Evolutionary conservation across 2,888 invertebrate species (phyloP).

Genomic region (Phorcus lineatus): DNA sequence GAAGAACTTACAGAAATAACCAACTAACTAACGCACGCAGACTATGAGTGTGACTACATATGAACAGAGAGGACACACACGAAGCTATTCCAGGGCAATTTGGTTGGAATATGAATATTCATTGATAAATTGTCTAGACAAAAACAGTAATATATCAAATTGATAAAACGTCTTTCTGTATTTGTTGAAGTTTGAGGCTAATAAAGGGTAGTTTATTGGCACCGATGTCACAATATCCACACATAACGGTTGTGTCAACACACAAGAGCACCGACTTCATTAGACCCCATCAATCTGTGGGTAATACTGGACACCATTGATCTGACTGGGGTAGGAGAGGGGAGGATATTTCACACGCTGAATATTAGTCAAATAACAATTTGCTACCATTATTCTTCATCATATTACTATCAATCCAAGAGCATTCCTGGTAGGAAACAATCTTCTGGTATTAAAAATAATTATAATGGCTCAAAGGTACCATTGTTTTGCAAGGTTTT

Average conservation of each 20-base stretch:
- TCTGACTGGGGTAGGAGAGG: background rate
- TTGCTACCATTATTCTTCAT: too few species aligned
- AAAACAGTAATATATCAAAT: conserved; percentile 14
- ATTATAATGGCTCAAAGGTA: too few species aligned
- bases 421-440: too few species aligned
- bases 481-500: too few species aligned
- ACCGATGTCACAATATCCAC: conserved; percentile 4
- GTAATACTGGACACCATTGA: background rate
- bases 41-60: too few species aligned
- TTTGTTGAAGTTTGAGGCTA: background rate
- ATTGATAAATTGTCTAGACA: background rate
- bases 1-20: too few species aligned
- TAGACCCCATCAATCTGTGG: background rate
- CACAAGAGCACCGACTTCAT: background rate
- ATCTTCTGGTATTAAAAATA: too few species aligned
- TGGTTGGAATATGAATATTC: background rate
- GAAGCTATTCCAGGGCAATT: background rate
- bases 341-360: too few species aligned
- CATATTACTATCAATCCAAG: too few species aligned
- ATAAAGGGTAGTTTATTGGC: conserved; percentile 9
- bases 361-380: too few species aligned
- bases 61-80: background rate
- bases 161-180: conserved; percentile 17
- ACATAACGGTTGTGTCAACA: conserved; percentile 12
- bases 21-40: too few species aligned